Percentiles rank a stretch among this genome's conserved stretches.
These are phyloP conservation scores for Osmoderma eremita DNA, from an alignment of 2,888 invertebrate genomes.

Conservation along the genomic window DNA sequence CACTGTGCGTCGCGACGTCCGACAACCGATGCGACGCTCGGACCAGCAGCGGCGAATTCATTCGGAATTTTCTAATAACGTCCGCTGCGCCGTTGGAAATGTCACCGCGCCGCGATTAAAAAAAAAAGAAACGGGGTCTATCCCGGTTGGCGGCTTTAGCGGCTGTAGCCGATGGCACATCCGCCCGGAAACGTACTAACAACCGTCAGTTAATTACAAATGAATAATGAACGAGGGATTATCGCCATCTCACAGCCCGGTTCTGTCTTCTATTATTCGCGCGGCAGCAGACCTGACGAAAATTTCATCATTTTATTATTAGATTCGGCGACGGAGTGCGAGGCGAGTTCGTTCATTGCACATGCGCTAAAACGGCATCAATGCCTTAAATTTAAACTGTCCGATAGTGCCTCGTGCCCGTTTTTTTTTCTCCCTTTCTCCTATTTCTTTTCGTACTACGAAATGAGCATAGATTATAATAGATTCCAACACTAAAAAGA, in stretches of 20 bases:
- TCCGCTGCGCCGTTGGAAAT: constrained; percentile 11
- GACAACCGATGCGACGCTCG: too few species aligned
- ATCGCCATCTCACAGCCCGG: constrained; percentile 39
- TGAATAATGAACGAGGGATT: constrained; percentile 50
- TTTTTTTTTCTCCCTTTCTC: too few species aligned
- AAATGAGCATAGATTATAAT: too few species aligned
- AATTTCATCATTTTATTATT: constrained; percentile 43
- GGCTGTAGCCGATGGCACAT: constrained; percentile 14
- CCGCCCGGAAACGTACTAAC: constrained; percentile 36
- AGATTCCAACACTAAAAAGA: neutral
- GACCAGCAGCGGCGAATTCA: too few species aligned
- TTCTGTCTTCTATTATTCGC: constrained; percentile 33
- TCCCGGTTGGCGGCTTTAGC: neutral
- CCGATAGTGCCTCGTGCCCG: too few species aligned
- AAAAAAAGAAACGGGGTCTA: too few species aligned
- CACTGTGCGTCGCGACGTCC: too few species aligned
- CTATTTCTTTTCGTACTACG: too few species aligned
- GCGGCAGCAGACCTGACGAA: constrained; percentile 31
- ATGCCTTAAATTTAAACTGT: too few species aligned
- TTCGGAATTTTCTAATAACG: constrained; percentile 33
- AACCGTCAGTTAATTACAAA: constrained; percentile 50
- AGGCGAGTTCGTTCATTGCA: too few species aligned
- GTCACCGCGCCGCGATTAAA: constrained; percentile 20
- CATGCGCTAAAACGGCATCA: too few species aligned
- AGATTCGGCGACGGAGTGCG: constrained; percentile 33